Conservation (phyloP, 1,140 invertebrate genomes). For the Pygmarrhopalites habei region DNA sequence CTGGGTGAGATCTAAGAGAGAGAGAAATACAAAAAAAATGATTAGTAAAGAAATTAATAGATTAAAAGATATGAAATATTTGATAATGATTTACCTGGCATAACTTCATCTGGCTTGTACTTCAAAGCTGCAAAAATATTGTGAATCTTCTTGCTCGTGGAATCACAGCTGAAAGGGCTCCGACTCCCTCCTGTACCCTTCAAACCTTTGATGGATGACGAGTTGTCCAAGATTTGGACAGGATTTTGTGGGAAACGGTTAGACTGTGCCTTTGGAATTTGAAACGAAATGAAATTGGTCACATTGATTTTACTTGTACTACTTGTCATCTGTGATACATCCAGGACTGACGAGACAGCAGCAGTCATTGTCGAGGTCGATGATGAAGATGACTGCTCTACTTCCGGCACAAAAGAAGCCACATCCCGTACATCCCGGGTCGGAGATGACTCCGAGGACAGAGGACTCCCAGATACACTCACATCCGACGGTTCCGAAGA, state of each 20-base stretch:
- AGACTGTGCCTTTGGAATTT: slow-evolving; percentile 16
- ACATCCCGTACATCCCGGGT: not conserved
- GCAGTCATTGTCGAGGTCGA: slow-evolving; percentile 23
- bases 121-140: slow-evolving; percentile 26
- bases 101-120: not conserved
- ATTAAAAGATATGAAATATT: too few species aligned
- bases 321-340: not conserved
- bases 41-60: too few species aligned
- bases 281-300: slow-evolving; percentile 25
- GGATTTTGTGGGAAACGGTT: not conserved
- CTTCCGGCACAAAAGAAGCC: not conserved
- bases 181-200: not conserved
- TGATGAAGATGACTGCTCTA: slow-evolving; percentile 46
- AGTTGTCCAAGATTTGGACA: slow-evolving; percentile 9
- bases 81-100: not conserved
- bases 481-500: slow-evolving; percentile 27
- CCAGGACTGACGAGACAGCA: slow-evolving; percentile 13
- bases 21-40: too few species aligned
- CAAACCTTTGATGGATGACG: not conserved
- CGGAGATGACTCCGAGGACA: not conserved
- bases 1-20: slow-evolving; percentile 1
- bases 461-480: not conserved
- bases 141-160: slow-evolving; percentile 1
- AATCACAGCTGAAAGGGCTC: not conserved
- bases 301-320: slow-evolving; percentile 6